These are phyloP conservation scores for Girardia tigrina DNA, from an alignment of 2,888 invertebrate species.

Conservation along the genomic window DNA sequence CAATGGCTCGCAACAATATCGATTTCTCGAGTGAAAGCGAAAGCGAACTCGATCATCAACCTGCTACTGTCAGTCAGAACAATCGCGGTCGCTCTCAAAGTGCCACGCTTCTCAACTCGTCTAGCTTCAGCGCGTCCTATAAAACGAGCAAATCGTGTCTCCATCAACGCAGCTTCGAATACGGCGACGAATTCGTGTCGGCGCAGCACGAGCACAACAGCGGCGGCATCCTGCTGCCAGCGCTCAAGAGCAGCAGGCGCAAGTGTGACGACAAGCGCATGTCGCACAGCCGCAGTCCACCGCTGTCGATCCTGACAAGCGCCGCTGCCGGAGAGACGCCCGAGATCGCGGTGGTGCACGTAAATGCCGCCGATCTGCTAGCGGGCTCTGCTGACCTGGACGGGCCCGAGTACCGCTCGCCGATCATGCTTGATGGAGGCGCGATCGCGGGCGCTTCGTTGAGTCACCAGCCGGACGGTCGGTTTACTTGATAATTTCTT, in stretches of 20 bases:
- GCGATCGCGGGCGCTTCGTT: too few relatives aligned
- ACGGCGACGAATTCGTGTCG: constrained; percentile 5
- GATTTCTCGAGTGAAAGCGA: constrained; percentile 12
- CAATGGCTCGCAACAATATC: not conserved
- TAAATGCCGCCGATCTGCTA: not conserved
- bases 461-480: too few relatives aligned
- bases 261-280: not conserved
- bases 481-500: too few relatives aligned
- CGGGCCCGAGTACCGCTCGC: too few relatives aligned
- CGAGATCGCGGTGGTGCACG: not conserved
- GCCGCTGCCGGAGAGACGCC: not conserved
- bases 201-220: not conserved
- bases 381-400: not conserved
- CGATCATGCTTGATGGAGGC: too few relatives aligned
- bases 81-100: not conserved
- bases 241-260: not conserved
- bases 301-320: not conserved
- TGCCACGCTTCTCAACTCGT: not conserved
- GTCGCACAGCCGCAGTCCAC: constrained; percentile 19
- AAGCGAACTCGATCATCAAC: not conserved
- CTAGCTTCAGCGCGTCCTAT: not conserved
- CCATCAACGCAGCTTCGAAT: constrained; percentile 5
- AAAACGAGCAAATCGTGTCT: not conserved
- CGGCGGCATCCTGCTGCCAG: not conserved
- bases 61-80: not conserved